These are phyloP conservation scores for Crotalus adamanteus DNA, from an alignment of 2,797 vertebrate genomes.

Conservation along the genomic window DNA sequence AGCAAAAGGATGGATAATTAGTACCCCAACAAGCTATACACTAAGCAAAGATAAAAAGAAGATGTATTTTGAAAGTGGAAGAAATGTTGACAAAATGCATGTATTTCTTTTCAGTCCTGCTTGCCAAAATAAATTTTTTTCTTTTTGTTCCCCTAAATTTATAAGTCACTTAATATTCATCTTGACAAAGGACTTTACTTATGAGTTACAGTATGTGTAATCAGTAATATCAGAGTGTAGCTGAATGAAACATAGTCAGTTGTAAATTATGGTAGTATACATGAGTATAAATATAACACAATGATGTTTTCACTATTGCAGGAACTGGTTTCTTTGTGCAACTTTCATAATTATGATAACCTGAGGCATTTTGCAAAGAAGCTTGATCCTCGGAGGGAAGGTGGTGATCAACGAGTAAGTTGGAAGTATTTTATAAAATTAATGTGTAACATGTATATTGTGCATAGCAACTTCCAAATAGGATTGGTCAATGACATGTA, in stretches of 20 bases:
- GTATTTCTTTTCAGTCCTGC: not conserved
- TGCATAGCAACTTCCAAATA: fast-evolving
- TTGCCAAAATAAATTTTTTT: not conserved
- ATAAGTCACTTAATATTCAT: not conserved
- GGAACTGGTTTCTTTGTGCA: conserved; percentile 95
- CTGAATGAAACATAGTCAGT: not conserved
- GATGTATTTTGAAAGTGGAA: not conserved
- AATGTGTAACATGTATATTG: not conserved
- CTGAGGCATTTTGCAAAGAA: conserved; percentile 97
- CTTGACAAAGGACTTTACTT: not conserved
- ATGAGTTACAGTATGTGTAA: not conserved
- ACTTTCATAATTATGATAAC: conserved; percentile 99
- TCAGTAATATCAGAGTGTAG: not conserved
- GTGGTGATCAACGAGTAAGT: conserved; percentile 97
- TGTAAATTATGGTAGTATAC: not conserved
- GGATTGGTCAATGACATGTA: conserved; percentile 53
- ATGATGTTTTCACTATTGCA: conserved; percentile 58
- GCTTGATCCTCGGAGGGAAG: conserved; percentile 94
- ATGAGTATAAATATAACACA: not conserved
- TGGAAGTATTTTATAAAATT: conserved; percentile 27
- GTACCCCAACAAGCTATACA: not conserved
- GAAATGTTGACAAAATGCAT: not conserved
- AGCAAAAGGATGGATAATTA: not conserved
- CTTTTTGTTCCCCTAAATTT: not conserved
- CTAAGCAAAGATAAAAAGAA: not conserved